These are phyloP conservation scores for Coilia nasus DNA, from an alignment of 2,797 vertebrate species.

Conservation along the genomic window DNA sequence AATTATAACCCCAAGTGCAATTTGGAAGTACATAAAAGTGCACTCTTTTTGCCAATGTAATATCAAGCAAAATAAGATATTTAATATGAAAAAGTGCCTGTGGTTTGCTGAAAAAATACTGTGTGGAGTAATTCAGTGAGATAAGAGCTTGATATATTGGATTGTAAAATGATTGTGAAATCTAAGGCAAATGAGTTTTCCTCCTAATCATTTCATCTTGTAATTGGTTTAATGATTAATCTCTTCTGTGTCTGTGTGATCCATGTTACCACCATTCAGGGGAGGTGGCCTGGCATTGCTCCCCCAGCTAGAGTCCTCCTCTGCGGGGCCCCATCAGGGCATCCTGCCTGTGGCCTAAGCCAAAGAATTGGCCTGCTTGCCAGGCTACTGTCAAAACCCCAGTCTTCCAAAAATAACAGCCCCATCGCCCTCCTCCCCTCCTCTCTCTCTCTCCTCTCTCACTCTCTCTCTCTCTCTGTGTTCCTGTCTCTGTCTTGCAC, in stretches of 20 bases:
- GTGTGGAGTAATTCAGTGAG: background rate
- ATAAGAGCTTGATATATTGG: background rate
- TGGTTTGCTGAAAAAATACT: background rate
- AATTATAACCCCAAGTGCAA: background rate
- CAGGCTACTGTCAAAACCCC: slow-evolving; percentile 45
- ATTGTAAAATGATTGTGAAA: background rate
- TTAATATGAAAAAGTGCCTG: background rate
- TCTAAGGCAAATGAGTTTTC: background rate
- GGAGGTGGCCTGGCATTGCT: background rate
- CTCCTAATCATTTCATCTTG: background rate
- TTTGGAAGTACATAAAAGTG: background rate
- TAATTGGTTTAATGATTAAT: background rate
- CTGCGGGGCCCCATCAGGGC: slow-evolving; percentile 2
- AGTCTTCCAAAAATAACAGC: slow-evolving; percentile 45
- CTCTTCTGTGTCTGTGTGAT: background rate
- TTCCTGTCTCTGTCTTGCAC: background rate
- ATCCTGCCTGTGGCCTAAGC: background rate
- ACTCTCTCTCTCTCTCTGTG: background rate
- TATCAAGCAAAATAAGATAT: background rate
- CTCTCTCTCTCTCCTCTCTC: background rate
- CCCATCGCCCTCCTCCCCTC: background rate
- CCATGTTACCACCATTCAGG: background rate
- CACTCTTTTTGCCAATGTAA: background rate
- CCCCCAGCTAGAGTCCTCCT: background rate
- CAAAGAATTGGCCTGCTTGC: slow-evolving; percentile 33